phyloP scores from a whole-genome alignment of 2,888 invertebrate genomes.

The Troglohyphantes excavatus region DNA sequence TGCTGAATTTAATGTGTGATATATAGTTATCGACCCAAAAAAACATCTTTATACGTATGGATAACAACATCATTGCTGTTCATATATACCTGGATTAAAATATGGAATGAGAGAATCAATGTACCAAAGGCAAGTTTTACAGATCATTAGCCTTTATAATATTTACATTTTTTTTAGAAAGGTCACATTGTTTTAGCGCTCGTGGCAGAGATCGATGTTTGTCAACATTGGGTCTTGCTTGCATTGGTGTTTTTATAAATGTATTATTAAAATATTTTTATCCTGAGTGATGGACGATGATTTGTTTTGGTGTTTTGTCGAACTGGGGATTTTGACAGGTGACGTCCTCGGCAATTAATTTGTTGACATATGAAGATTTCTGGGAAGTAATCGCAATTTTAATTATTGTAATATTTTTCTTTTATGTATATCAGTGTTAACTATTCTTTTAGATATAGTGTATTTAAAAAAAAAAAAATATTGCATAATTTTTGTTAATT shows the following conservation, averaged over 20 bases:
- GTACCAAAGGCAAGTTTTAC: conserved; percentile 61
- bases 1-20: conserved; percentile 9
- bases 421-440: no score
- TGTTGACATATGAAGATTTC: conserved; percentile 25
- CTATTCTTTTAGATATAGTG: no score
- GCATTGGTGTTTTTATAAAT: neutral
- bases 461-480: no score
- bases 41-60: neutral
- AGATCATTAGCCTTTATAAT: conserved; percentile 76
- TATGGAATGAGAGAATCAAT: conserved; percentile 52
- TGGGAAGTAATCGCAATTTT: neutral
- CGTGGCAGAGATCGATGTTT: conserved; percentile 58
- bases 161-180: conserved; percentile 72
- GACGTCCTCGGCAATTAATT: conserved; percentile 8
- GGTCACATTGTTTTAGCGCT: conserved; percentile 72
- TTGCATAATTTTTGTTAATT: no score
- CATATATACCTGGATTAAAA: neutral
- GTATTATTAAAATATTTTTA: neutral
- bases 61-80: neutral
- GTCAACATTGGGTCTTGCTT: conserved; percentile 50
- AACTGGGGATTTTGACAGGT: conserved; percentile 24
- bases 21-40: neutral
- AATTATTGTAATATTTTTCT: neutral
- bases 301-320: neutral
- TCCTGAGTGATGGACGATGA: neutral